Base-by-base conservation (phyloP, 2,797 vertebrate genomes). In the Nannoperca obscura region DNA sequence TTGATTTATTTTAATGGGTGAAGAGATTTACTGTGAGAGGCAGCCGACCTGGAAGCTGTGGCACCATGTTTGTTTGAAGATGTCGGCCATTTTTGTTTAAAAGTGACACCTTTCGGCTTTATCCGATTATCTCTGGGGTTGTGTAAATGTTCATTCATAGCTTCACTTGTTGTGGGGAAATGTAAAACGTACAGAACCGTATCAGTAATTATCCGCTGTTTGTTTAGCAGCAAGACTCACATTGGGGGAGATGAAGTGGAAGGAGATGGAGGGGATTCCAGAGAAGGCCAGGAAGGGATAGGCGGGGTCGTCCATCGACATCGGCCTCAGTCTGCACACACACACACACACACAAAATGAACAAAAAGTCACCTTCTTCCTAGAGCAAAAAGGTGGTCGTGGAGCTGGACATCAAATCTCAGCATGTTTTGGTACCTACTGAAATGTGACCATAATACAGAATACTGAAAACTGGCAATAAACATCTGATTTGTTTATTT, bases 201-300 rank as follows among this genome's bases (percentile, higher is more conserved):
- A 46, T 70, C 6, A 50, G 36, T 24, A 17, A 68, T 38, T 22
- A 9, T 47, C 1, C 1, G 13, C 13, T 0, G n/a, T 24, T 24
- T 34, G 10, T 34, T 36, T 52, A 40, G 47, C 8, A 7, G 17
- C 1, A 4, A 38, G 15, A 82, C 94, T 93, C 86, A 95, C 95
- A 1, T 69, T 15, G 6, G 11, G 2, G 7, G 83, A 78, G 67
- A 61, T 90, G 89, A 99, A 98, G 81, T 95, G 91, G 86, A 99
- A 99, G 11, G 98, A 98, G 82, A 98, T 20, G 3, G 97, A 96
- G 0, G 98, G 98, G 53, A 99, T 97, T 69, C 98, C 98, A 1
- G 97, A 96, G 75, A 94, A 96, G 2, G 97, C 89, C 90, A 99
- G 90, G 86, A 99, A 98, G 24, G 97, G 95, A 79, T 96, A 97